Conservation (phyloP, 2,797 vertebrate genomes). For the Petrocephalus schoutedeni region DNA sequence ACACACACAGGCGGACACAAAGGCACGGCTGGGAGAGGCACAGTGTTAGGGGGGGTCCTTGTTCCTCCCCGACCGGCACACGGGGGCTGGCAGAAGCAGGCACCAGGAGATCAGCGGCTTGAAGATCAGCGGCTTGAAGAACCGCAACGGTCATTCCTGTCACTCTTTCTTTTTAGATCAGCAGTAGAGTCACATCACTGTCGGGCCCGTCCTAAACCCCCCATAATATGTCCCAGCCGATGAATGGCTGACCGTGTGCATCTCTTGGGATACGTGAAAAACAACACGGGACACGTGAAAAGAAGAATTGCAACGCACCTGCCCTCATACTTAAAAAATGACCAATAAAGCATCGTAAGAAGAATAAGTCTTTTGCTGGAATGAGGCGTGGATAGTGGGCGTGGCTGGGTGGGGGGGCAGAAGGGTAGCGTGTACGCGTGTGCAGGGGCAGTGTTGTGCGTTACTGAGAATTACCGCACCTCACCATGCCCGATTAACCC, state of each 20-base stretch:
- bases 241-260: neutral
- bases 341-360: too few relatives aligned
- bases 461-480: neutral
- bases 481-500: neutral
- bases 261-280: neutral
- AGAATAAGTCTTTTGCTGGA: too few relatives aligned
- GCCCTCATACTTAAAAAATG: too few relatives aligned
- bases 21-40: slow-evolving; percentile 19
- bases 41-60: neutral
- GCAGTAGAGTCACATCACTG: neutral
- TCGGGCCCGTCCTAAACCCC: neutral
- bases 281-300: neutral
- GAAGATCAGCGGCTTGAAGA: too few relatives aligned
- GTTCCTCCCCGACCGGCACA: too few relatives aligned
- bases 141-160: too few relatives aligned
- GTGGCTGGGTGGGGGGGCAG: too few relatives aligned
- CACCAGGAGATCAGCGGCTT: too few relatives aligned
- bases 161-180: too few relatives aligned
- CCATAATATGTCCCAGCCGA: neutral
- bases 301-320: neutral
- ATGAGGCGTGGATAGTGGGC: too few relatives aligned
- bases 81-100: too few relatives aligned
- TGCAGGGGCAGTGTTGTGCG: neutral
- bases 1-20: neutral
- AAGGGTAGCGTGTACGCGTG: neutral